Percentiles rank a stretch among this genome's conserved stretches.
Evolutionary conservation across 2,113 vertebrate genomes (phyloP).

Genomic region (Rhea americana): DNA sequence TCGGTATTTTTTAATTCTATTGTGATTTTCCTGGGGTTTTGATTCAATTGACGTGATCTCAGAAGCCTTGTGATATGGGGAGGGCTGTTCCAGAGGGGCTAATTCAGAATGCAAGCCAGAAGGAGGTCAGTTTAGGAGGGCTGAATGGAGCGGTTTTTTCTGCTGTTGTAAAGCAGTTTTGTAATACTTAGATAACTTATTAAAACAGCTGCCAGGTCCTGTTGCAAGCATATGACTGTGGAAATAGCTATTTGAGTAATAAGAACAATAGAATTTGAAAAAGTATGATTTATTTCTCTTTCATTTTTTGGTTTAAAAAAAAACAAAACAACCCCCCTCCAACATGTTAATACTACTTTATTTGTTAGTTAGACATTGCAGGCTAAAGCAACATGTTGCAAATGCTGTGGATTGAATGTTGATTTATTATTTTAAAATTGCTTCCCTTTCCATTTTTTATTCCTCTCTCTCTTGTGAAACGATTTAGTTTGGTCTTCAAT

Average conservation of each 20-base stretch:
- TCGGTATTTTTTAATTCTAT: conserved; percentile 46
- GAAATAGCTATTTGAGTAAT: conserved; percentile 47
- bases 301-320: not conserved
- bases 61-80: conserved; percentile 46
- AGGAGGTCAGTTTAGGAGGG: conserved; percentile 18
- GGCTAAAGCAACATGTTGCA: not conserved
- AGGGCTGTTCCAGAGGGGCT: conserved; percentile 35
- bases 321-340: not conserved
- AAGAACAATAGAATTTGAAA: conserved; percentile 23
- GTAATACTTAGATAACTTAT: conserved; percentile 49
- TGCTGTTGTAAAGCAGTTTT: conserved; percentile 34
- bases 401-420: not conserved
- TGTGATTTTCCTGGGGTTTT: conserved; percentile 60
- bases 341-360: not conserved
- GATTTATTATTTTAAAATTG: not conserved
- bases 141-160: conserved; percentile 44
- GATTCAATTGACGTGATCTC: not conserved
- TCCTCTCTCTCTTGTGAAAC: not conserved
- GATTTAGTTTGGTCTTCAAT: not conserved
- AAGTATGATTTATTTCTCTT: not conserved
- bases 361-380: not conserved
- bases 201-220: conserved; percentile 53
- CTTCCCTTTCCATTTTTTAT: not conserved
- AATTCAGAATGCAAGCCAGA: conserved; percentile 16
- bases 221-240: conserved; percentile 49